A percentile compares a stretch with the other conserved stretches of the same genome.
Evolutionary conservation across 1,140 invertebrate species (phyloP).

Genomic region (Nasonia vitripennis): DNA sequence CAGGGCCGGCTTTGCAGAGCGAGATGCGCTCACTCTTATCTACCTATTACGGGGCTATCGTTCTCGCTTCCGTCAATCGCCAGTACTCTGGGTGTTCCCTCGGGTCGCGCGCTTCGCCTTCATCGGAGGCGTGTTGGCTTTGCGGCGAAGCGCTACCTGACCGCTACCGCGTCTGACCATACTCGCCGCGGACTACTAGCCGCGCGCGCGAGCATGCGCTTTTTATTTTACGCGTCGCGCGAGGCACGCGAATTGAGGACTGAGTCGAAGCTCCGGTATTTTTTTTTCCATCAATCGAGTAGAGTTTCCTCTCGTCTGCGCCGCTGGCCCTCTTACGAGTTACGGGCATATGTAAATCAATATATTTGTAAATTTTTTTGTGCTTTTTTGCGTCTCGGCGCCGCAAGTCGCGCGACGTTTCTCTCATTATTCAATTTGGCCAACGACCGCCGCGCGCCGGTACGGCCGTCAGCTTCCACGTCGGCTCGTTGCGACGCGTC

Average conservation of each 20-base stretch:
- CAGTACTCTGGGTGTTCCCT: neutral
- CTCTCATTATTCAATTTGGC: neutral
- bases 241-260: neutral
- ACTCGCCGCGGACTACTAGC: conserved; percentile 34
- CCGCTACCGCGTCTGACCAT: neutral
- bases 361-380: conserved; percentile 76
- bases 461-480: conserved; percentile 43
- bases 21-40: conserved; percentile 23
- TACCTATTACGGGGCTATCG: neutral
- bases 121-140: too few species aligned
- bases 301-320: conserved; percentile 54
- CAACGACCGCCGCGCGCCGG: conserved; percentile 60
- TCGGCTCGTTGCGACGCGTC: conserved; percentile 41
- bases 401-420: conserved; percentile 29
- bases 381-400: conserved; percentile 59
- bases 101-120: neutral
- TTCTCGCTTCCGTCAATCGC: neutral
- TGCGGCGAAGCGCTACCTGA: too few species aligned
- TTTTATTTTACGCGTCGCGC: neutral
- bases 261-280: conserved; percentile 32
- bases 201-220: neutral
- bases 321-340: conserved; percentile 72
- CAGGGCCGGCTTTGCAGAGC: conserved; percentile 63
- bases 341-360: conserved; percentile 77
- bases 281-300: conserved; percentile 44